Percentiles rank a stretch among this genome's conserved stretches.
Conservation (phyloP, 2,797 vertebrate species). For the Serranus cabrilla region DNA sequence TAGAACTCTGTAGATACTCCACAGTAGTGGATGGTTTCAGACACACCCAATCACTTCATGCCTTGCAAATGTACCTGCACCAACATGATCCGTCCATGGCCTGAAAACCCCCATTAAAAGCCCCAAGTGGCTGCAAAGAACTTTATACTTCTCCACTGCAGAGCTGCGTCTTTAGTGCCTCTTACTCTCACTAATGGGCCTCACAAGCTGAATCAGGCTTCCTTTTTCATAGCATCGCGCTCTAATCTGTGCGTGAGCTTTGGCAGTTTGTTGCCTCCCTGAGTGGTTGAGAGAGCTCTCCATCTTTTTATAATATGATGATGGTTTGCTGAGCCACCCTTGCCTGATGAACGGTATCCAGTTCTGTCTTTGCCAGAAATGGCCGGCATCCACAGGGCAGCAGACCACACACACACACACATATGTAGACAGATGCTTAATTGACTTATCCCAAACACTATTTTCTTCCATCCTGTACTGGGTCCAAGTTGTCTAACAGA, state of each 20-base stretch:
- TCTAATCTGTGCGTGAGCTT: constrained; percentile 15
- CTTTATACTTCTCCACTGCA: constrained; percentile 1
- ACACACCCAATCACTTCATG: background rate
- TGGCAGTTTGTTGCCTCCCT: constrained; percentile 26
- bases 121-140: background rate
- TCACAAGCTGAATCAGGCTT: constrained; percentile 24
- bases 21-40: too few relatives aligned
- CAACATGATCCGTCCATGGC: background rate
- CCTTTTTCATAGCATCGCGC: constrained; percentile 5
- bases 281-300: constrained; percentile 15
- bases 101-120: background rate
- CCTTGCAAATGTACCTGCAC: background rate
- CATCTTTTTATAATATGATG: constrained; percentile 35
- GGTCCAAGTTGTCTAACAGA: constrained; percentile 24
- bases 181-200: constrained; percentile 13
- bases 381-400: constrained; percentile 5
- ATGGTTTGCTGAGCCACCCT: constrained; percentile 18
- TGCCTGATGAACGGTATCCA: constrained; percentile 8
- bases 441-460: constrained; percentile 25
- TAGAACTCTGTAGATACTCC: too few relatives aligned
- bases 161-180: constrained; percentile 7
- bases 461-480: constrained; percentile 4
- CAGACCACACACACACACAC: constrained; percentile 26
- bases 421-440: constrained; percentile 30
- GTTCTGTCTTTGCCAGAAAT: constrained; percentile 27